These are phyloP conservation scores for Anhinga rufa DNA, from an alignment of 2,113 vertebrate genomes.

Conservation along the genomic window DNA sequence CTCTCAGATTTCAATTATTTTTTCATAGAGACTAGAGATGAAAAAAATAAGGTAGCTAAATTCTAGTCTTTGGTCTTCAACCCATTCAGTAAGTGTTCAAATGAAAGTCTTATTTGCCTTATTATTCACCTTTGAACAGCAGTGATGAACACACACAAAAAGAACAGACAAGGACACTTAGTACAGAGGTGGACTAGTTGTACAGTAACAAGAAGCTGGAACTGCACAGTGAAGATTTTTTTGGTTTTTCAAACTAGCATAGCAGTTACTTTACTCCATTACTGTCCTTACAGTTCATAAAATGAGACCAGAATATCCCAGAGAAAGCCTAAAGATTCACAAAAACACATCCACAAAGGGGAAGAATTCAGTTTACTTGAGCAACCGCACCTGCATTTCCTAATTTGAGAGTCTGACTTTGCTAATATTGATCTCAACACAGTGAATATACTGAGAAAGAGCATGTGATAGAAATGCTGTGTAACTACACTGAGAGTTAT, in stretches of 20 bases:
- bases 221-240: neutral
- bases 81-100: neutral
- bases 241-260: neutral
- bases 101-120: neutral
- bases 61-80: neutral
- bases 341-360: neutral
- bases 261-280: neutral
- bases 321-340: neutral
- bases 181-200: neutral
- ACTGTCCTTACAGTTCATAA: neutral
- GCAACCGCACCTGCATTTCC: neutral
- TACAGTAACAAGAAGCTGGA: neutral
- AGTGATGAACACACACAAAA: neutral
- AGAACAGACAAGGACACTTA: neutral
- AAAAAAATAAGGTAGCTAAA: neutral
- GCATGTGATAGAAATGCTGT: neutral
- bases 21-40: neutral
- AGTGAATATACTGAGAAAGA: neutral
- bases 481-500: too few relatives aligned
- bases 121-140: neutral
- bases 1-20: neutral
- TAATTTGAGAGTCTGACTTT: neutral
- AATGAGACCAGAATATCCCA: neutral
- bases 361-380: neutral
- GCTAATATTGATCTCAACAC: neutral